Base-by-base conservation (phyloP, 2,113 vertebrate genomes). In the Sebastes fasciatus region DNA sequence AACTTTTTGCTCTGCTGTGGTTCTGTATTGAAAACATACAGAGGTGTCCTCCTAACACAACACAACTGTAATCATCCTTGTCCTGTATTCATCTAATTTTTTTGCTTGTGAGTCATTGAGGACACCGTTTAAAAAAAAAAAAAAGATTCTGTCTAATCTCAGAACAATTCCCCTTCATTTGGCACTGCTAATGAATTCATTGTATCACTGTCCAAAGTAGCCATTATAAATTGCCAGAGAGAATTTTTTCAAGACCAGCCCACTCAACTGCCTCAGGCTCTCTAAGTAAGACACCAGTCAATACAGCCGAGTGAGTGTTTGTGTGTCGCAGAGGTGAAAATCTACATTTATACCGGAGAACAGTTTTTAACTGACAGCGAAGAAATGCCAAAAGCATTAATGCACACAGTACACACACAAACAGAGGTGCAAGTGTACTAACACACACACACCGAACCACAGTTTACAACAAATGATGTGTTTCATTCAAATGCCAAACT, bases 261-360 rank as follows among this genome's bases (percentile, higher is more conserved):
- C 92, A 92, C 90, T 90, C 86, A 92, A 52, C 79, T 42, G 93
- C 93, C 90, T 79, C 58, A 7, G 88, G 93, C 80, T 86, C 84
- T 89, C 80, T 76, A 77, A 88, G 85, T 85, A 79, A 87, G 86
- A 89, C 81, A 86, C 73, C 78, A 90, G 90, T 91, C 88, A 90
- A 86, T 93, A 91, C 85, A 87, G 82, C 73, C 82, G 84, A 86
- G 87, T 69, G 80, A 86, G 84, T 86, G 85, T 84, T 75, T 89
- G 73, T 67, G 74, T 93, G 89, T 92, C 90, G 89, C 79, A 40
- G 68, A 86, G 94, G 92, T 93, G 86, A 92, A 92, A 92, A 92
- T 94, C 89, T 92, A 83, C 92, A 94, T 94, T 90, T 66, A 77
- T 79, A 79, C 78, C 45, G 68, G 49, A 88, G 83, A 89, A 66